A percentile compares a stretch with the other conserved stretches of the same genome.
phyloP scores from a whole-genome alignment of 2,113 vertebrate species.

The Sphyrna mokarran region DNA sequence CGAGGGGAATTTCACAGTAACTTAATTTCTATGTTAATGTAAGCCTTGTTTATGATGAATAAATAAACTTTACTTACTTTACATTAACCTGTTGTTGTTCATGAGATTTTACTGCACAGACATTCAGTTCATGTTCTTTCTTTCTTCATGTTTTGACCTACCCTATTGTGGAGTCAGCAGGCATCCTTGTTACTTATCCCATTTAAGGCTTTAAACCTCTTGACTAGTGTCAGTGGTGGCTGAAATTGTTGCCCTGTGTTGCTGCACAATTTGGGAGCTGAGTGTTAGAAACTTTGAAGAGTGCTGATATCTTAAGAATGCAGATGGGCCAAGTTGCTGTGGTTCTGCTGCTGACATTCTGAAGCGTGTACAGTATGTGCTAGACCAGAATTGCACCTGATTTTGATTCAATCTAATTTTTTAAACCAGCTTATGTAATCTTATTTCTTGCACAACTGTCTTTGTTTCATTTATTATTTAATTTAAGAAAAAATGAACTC shows the following conservation, averaged over 20 bases:
- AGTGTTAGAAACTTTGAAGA: background rate
- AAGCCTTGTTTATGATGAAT: too few relatives aligned
- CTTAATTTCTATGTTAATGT: too few relatives aligned
- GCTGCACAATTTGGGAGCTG: background rate
- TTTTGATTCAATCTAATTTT: background rate
- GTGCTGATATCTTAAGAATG: background rate
- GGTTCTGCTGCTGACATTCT: background rate
- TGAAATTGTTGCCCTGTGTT: background rate
- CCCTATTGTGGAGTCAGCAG: background rate
- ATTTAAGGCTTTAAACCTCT: background rate
- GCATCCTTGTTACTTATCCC: background rate
- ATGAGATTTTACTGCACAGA: too few relatives aligned
- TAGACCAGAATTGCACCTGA: background rate
- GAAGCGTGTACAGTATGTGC: background rate
- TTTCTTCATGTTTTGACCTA: background rate
- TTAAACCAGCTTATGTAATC: background rate
- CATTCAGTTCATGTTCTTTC: background rate
- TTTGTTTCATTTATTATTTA: background rate
- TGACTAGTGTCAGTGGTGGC: background rate
- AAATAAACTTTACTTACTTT: too few relatives aligned
- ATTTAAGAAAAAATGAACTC: background rate
- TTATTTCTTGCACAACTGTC: background rate
- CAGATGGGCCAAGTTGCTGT: background rate
- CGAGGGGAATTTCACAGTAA: too few relatives aligned
- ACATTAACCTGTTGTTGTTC: too few relatives aligned